These are phyloP conservation scores for Alcedo atthis DNA, from an alignment of 2,797 vertebrate species.

Conservation along the genomic window DNA sequence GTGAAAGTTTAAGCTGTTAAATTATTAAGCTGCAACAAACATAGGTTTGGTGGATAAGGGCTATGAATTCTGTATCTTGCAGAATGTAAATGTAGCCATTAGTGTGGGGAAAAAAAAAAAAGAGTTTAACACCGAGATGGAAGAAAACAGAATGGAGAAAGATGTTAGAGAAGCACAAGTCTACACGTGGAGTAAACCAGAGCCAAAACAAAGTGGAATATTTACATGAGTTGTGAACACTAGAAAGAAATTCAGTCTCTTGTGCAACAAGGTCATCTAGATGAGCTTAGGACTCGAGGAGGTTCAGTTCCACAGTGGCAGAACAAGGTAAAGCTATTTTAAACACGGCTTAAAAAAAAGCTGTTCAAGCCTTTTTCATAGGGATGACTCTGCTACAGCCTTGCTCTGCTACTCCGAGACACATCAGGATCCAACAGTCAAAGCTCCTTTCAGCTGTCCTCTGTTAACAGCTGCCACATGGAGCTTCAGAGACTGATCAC, in stretches of 20 bases:
- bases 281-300: neutral
- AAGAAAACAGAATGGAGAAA: neutral
- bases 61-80: neutral
- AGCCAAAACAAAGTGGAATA: neutral
- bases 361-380: neutral
- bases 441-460: accelerated
- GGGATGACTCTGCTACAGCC: neutral
- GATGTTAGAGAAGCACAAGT: neutral
- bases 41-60: neutral
- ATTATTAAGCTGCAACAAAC: constrained; percentile 9
- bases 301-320: neutral
- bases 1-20: constrained; percentile 25
- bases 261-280: neutral
- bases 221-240: neutral
- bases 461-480: accelerated
- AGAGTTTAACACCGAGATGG: neutral
- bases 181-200: neutral
- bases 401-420: neutral
- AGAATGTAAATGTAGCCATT: constrained; percentile 24
- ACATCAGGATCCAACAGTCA: too few relatives aligned
- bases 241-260: neutral
- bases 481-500: accelerated
- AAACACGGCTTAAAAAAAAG: neutral
- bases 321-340: neutral
- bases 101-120: neutral